Evolutionary conservation across 2,888 invertebrate genomes (phyloP).

Genomic region (Aphidius colemani): DNA sequence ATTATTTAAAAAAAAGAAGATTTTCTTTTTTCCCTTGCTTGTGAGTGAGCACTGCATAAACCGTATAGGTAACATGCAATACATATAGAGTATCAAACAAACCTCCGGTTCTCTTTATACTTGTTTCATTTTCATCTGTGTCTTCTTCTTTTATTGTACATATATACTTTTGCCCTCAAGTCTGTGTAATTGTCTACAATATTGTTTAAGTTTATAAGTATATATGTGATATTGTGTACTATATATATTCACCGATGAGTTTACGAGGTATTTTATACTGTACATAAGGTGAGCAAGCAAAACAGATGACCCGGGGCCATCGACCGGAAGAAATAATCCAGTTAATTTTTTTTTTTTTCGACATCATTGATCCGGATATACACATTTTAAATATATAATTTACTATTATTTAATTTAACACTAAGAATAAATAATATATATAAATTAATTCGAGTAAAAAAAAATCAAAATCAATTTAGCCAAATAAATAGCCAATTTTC

Average conservation of each 20-base stretch:
- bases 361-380: background rate
- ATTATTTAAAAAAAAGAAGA: background rate
- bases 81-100: background rate
- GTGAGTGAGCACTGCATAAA: too few relatives aligned
- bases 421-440: too few relatives aligned
- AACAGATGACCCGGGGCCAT: slow-evolving; percentile 27
- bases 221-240: slow-evolving; percentile 43
- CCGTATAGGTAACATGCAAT: too few relatives aligned
- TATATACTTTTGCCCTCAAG: slow-evolving; percentile 33
- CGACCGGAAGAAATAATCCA: slow-evolving; percentile 26
- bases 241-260: slow-evolving; percentile 23
- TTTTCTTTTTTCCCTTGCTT: slow-evolving; percentile 15
- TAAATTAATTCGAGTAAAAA: too few relatives aligned
- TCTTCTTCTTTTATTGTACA: slow-evolving; percentile 27
- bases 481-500: too few relatives aligned
- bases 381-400: too few relatives aligned
- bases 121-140: slow-evolving; percentile 26
- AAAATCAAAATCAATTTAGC: too few relatives aligned
- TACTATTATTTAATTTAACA: too few relatives aligned
- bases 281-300: background rate
- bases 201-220: background rate
- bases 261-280: slow-evolving; percentile 12
- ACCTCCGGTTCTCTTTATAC: slow-evolving; percentile 24
- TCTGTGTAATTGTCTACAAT: slow-evolving; percentile 19
- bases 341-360: slow-evolving; percentile 10